Conservation (phyloP, 2,113 vertebrate species). For the Myrmecobius fasciatus region DNA sequence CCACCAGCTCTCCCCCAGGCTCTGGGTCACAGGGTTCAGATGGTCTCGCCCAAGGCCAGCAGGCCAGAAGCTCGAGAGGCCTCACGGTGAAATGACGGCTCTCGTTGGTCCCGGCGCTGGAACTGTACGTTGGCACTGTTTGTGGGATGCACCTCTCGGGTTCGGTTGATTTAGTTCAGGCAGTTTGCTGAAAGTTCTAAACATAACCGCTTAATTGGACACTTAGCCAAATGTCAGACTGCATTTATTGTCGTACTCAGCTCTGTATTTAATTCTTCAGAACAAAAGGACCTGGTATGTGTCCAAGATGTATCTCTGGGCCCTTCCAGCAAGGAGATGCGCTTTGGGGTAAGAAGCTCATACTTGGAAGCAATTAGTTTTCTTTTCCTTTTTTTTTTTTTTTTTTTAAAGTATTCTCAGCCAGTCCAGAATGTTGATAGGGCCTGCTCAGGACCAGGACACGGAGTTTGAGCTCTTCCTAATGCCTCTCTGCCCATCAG, state of each 20-base stretch:
- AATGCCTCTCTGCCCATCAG: background rate
- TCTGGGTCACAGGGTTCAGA: background rate
- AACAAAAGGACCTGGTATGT: background rate
- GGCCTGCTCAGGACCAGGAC: background rate
- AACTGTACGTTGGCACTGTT: rapidly evolving
- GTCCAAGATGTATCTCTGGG: rapidly evolving
- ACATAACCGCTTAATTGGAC: conserved; percentile 14
- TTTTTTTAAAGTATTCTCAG: background rate
- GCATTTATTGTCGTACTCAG: background rate
- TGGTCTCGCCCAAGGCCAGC: background rate
- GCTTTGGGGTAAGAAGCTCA: background rate
- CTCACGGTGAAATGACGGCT: background rate
- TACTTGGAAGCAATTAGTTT: background rate
- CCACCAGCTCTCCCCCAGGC: background rate
- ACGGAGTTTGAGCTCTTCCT: too few relatives aligned
- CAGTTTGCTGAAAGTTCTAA: conserved; percentile 15
- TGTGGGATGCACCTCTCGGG: rapidly evolving
- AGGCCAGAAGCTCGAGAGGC: background rate
- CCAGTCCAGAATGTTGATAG: background rate
- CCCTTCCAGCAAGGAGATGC: background rate
- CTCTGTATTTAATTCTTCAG: background rate
- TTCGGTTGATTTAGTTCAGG: background rate
- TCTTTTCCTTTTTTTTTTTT: too few relatives aligned
- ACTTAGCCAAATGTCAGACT: conserved; percentile 1
- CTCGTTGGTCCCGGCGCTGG: background rate